Conservation (phyloP, 1,140 invertebrate species). For the silkworm (Bombyx mori) region ASM3026992v2 NC_085126.1:9220001-9220500, state of each 20-base stretch:
- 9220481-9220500: too few species aligned
- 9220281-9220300: constrained; percentile 90
- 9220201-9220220: constrained; percentile 92
- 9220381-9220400: too few species aligned
- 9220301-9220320: constrained; percentile 26
- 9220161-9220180: constrained; percentile 76
- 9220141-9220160: constrained; percentile 75
- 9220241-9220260: constrained; percentile 93
- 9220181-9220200: constrained; percentile 85
- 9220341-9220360: neutral
- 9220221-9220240: constrained; percentile 91
- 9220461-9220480: too few species aligned
- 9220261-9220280: constrained; percentile 89
- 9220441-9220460: too few species aligned
- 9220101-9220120: too few species aligned
- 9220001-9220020: too few species aligned
- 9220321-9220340: neutral
- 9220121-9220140: neutral
- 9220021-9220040: too few species aligned
- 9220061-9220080: too few species aligned
- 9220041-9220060: too few species aligned
- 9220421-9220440: too few species aligned
- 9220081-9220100: too few species aligned
- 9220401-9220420: too few species aligned
- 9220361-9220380: neutral